phyloP scores from a whole-genome alignment of 1,140 invertebrate genomes.

The Papilio glaucus region DNA sequence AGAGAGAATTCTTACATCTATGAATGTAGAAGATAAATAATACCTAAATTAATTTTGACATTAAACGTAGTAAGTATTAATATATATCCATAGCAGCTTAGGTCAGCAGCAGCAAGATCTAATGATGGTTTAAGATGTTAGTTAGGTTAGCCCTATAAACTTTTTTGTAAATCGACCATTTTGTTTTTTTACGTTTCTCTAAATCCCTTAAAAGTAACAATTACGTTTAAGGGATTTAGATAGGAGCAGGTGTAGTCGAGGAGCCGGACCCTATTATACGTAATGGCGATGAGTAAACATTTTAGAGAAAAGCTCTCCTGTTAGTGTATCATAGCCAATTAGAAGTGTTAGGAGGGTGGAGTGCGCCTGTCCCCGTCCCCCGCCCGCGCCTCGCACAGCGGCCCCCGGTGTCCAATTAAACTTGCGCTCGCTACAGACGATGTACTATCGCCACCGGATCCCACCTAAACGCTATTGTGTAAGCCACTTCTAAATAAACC shows the following conservation, averaged over 20 bases:
- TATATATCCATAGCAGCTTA: too few species aligned
- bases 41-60: too few species aligned
- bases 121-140: background rate
- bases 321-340: constrained; percentile 77
- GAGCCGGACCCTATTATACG: constrained; percentile 64
- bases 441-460: constrained; percentile 57
- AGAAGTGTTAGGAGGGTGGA: constrained; percentile 71
- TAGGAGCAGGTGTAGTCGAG: constrained; percentile 52
- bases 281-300: constrained; percentile 72
- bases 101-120: background rate
- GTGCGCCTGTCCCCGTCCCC: constrained; percentile 38
- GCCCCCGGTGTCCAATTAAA: constrained; percentile 77
- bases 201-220: constrained; percentile 13
- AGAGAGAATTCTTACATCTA: background rate
- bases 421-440: constrained; percentile 56
- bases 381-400: constrained; percentile 44
- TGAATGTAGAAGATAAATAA: too few species aligned
- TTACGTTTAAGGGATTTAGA: constrained; percentile 34
- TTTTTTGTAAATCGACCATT: background rate
- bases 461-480: constrained; percentile 73
- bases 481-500: constrained; percentile 78
- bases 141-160: background rate
- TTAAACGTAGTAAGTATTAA: too few species aligned
- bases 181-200: background rate
- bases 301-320: constrained; percentile 73